A percentile compares a stretch with the other conserved stretches of the same genome.
phyloP scores from a whole-genome alignment of 1,140 invertebrate species.

The Littorina saxatilis region DNA sequence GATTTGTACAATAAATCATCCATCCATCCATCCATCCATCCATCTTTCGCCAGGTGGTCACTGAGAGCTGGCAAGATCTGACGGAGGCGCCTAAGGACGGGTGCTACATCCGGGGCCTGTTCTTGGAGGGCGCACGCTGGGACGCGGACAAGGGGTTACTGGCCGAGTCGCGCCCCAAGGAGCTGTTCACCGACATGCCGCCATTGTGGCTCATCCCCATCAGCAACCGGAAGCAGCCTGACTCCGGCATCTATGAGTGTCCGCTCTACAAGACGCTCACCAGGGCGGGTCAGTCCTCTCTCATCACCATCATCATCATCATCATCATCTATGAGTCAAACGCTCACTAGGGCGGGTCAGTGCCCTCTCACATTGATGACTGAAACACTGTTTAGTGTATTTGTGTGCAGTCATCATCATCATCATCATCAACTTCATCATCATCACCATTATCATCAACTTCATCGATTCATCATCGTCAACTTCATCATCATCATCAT shows the following conservation, averaged over 20 bases:
- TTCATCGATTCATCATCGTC: too few species aligned
- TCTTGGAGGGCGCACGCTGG: conserved; percentile 75
- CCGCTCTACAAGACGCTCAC: conserved; percentile 75
- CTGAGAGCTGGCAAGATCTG: conserved; percentile 56
- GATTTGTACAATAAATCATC: neutral
- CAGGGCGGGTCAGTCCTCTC: conserved; percentile 61
- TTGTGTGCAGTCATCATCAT: neutral
- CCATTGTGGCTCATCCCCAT: conserved; percentile 69
- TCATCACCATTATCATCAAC: too few species aligned
- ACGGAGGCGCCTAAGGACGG: conserved; percentile 68
- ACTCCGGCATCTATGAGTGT: conserved; percentile 65
- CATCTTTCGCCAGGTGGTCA: conserved; percentile 63
- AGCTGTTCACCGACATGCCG: conserved; percentile 75
- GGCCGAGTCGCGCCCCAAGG: conserved; percentile 73
- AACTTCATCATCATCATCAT: too few species aligned
- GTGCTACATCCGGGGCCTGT: conserved; percentile 75
- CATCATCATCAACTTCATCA: too few species aligned
- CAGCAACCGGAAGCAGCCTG: conserved; percentile 50
- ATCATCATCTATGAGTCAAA: neutral
- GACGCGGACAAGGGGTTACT: conserved; percentile 61
- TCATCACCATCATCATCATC: neutral
- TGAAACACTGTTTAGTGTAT: neutral
- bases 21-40: too few species aligned
- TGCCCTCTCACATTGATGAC: neutral
- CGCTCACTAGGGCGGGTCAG: neutral